phyloP scores from a whole-genome alignment of 2,113 vertebrate species.

The Ammospiza nelsoni region DNA sequence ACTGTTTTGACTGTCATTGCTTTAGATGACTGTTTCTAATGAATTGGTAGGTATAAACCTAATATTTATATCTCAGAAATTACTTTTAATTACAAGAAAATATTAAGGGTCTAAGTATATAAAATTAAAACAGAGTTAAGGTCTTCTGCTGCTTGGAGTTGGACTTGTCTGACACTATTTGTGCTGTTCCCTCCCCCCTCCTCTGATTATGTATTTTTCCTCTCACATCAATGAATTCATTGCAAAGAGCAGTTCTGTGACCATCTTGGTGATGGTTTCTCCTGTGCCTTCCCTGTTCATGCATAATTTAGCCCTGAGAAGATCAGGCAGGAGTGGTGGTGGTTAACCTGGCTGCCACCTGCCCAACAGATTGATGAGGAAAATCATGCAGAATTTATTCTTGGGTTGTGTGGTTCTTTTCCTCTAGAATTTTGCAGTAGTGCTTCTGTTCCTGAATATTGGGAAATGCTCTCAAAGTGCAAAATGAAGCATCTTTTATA shows the following conservation, averaged over 20 bases:
- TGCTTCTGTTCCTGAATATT: neutral
- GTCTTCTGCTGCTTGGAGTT: neutral
- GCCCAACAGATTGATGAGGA: neutral
- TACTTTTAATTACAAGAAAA: neutral
- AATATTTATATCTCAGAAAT: neutral
- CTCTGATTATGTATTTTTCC: neutral
- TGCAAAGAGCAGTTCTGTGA: neutral
- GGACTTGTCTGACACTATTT: neutral
- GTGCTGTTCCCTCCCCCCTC: accelerated
- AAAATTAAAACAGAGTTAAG: neutral
- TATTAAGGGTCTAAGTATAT: neutral
- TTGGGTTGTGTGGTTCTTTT: neutral
- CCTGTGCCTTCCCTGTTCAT: neutral
- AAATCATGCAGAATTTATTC: neutral
- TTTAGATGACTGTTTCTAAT: neutral
- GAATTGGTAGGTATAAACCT: neutral
- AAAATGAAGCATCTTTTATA: neutral
- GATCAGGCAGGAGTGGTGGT: neutral
- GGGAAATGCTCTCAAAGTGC: neutral
- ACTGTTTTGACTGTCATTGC: neutral
- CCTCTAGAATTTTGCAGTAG: neutral
- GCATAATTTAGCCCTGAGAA: neutral
- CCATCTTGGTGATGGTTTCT: neutral
- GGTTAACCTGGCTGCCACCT: neutral
- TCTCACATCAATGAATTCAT: neutral